These are phyloP conservation scores for Protophormia terraenovae DNA, from an alignment of 2,888 invertebrate species.

Conservation along the genomic window DNA sequence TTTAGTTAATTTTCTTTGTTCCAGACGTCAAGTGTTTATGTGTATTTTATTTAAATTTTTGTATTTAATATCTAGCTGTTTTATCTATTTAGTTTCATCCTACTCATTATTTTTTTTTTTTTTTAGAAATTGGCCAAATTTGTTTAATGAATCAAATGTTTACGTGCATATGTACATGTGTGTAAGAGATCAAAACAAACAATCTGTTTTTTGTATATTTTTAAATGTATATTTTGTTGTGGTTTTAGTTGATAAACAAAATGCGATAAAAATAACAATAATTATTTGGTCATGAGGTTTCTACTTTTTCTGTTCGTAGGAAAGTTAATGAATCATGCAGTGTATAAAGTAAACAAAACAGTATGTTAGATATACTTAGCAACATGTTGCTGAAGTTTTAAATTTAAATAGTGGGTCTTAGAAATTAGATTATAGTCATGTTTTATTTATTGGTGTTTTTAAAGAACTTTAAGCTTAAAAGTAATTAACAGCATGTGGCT, in stretches of 20 bases:
- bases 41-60: conserved; percentile 9
- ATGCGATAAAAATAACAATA: conserved; percentile 9
- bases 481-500: too few species aligned
- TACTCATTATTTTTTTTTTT: conserved; percentile 7
- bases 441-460: too few species aligned
- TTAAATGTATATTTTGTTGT: conserved; percentile 3
- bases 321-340: neutral
- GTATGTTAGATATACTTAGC: too few species aligned
- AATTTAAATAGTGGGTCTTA: neutral
- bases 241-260: conserved; percentile 28
- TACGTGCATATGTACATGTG: neutral
- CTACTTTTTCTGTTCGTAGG: neutral
- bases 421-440: too few species aligned
- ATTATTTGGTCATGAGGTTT: neutral
- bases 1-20: conserved; percentile 2
- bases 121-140: conserved; percentile 10
- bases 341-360: too few species aligned
- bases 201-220: conserved; percentile 3
- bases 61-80: conserved; percentile 9
- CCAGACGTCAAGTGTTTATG: conserved; percentile 13
- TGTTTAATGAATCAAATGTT: neutral
- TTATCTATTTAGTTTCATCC: conserved; percentile 18
- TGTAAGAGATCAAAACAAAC: neutral
- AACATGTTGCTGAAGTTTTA: neutral
- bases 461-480: too few species aligned